Evolutionary conservation across 2,888 invertebrate species (phyloP).

Genomic region (Gymnocheta viridis): DNA sequence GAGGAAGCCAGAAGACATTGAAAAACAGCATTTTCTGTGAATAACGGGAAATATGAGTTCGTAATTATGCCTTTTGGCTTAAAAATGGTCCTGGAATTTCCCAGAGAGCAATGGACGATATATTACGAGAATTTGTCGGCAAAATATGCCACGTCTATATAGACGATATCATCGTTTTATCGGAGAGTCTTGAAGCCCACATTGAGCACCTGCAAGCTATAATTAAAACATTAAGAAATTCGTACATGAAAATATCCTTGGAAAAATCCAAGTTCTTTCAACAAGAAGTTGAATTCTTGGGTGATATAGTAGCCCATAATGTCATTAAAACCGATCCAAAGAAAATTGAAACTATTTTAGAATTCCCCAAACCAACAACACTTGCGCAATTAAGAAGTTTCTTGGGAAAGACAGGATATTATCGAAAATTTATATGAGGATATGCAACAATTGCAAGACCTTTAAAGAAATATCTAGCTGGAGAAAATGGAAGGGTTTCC

Average conservation of each 20-base stretch:
- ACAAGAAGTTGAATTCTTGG: constrained; percentile 69
- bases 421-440: constrained; percentile 48
- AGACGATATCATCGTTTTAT: constrained; percentile 71
- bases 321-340: constrained; percentile 66
- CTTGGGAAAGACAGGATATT: constrained; percentile 61
- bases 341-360: constrained; percentile 64
- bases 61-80: constrained; percentile 62
- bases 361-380: constrained; percentile 67
- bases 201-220: constrained; percentile 51
- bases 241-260: constrained; percentile 71
- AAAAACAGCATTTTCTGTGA: constrained; percentile 62
- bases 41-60: constrained; percentile 58
- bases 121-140: constrained; percentile 59
- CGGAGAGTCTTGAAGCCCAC: constrained; percentile 52
- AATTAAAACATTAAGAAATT: constrained; percentile 47
- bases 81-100: constrained; percentile 64
- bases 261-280: constrained; percentile 62
- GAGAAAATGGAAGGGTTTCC: constrained; percentile 60
- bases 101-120: constrained; percentile 63
- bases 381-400: constrained; percentile 69
- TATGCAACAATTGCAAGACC: constrained; percentile 69
- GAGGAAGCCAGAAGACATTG: constrained; percentile 56
- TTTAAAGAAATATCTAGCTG: constrained; percentile 57
- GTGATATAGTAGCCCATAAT: constrained; percentile 56
- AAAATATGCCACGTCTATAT: constrained; percentile 70